phyloP scores from a whole-genome alignment of 2,797 vertebrate genomes.

The Poecilia picta region DNA sequence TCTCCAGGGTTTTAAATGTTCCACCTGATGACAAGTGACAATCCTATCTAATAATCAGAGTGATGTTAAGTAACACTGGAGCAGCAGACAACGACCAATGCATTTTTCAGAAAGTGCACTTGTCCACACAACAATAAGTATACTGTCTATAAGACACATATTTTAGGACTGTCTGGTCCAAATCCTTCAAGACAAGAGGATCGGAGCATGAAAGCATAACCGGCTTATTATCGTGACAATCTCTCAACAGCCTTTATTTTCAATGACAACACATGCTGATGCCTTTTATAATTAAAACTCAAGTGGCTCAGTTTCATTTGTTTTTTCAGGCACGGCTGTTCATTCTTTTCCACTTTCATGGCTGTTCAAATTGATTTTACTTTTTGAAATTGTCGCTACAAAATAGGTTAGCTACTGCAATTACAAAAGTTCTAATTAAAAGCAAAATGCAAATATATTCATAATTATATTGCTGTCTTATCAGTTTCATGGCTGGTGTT shows the following conservation, averaged over 20 bases:
- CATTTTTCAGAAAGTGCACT: slow-evolving; percentile 3
- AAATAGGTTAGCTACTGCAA: slow-evolving; percentile 77
- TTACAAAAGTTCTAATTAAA: slow-evolving; percentile 83
- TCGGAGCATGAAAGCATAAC: slow-evolving; percentile 31
- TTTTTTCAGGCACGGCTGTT: slow-evolving; percentile 69
- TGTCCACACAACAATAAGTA: not conserved
- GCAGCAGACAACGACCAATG: slow-evolving; percentile 4
- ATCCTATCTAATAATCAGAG: not conserved
- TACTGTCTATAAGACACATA: slow-evolving; percentile 6
- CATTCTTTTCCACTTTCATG: slow-evolving; percentile 67
- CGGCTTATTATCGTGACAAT: slow-evolving; percentile 63
- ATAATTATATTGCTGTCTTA: slow-evolving; percentile 81
- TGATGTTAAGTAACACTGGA: not conserved
- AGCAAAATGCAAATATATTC: slow-evolving; percentile 80
- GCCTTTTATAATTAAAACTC: slow-evolving; percentile 77
- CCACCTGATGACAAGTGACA: slow-evolving; percentile 19
- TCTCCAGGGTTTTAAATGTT: slow-evolving; percentile 18
- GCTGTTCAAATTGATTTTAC: slow-evolving; percentile 80
- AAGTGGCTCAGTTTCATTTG: slow-evolving; percentile 73
- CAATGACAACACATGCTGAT: slow-evolving; percentile 65
- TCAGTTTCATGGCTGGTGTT: slow-evolving; percentile 75
- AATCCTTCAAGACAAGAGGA: slow-evolving; percentile 42
- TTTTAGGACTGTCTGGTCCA: slow-evolving; percentile 40
- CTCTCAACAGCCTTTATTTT: slow-evolving; percentile 65
- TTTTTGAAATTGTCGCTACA: slow-evolving; percentile 77